Conservation (phyloP, 2,888 invertebrate genomes). For the Coenonympha glycerion region DNA sequence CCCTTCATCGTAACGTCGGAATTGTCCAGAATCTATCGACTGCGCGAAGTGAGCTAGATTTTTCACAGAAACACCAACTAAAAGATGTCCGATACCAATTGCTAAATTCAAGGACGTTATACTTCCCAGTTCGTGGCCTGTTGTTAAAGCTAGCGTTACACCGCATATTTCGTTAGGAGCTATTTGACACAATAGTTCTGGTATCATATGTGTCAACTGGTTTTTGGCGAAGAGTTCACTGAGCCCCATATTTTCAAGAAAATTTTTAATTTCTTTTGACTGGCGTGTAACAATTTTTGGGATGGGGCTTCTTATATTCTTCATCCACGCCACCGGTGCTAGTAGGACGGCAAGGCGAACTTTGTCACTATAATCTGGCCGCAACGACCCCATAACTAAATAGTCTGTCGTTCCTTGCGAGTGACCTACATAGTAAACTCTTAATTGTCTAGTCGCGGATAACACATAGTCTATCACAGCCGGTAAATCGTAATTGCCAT, state of each 20-base stretch:
- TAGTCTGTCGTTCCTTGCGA: conserved; percentile 79
- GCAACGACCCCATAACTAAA: conserved; percentile 66
- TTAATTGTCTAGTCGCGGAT: conserved; percentile 55
- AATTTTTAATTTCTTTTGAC: conserved; percentile 34
- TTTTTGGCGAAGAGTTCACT: conserved; percentile 79
- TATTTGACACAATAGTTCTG: conserved; percentile 50
- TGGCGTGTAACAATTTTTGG: conserved; percentile 35
- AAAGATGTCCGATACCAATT: conserved; percentile 68
- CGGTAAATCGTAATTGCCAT: conserved; percentile 80
- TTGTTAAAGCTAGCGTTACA: conserved; percentile 69
- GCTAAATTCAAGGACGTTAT: conserved; percentile 72
- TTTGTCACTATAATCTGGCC: conserved; percentile 74
- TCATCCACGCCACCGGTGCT: conserved; percentile 75
- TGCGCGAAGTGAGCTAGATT: conserved; percentile 73
- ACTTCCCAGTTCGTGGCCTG: conserved; percentile 73
- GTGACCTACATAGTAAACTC: conserved; percentile 80
- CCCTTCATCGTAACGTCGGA: conserved; percentile 60
- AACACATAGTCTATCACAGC: conserved; percentile 64
- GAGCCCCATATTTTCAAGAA: conserved; percentile 61
- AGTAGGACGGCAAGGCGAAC: conserved; percentile 67
- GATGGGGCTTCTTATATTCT: conserved; percentile 55
- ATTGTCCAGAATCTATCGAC: conserved; percentile 47
- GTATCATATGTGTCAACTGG: conserved; percentile 55
- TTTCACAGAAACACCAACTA: conserved; percentile 72
- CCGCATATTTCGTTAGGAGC: conserved; percentile 73